Conservation (phyloP, 2,113 vertebrate genomes). For the Gymnobelideus leadbeateri region DNA sequence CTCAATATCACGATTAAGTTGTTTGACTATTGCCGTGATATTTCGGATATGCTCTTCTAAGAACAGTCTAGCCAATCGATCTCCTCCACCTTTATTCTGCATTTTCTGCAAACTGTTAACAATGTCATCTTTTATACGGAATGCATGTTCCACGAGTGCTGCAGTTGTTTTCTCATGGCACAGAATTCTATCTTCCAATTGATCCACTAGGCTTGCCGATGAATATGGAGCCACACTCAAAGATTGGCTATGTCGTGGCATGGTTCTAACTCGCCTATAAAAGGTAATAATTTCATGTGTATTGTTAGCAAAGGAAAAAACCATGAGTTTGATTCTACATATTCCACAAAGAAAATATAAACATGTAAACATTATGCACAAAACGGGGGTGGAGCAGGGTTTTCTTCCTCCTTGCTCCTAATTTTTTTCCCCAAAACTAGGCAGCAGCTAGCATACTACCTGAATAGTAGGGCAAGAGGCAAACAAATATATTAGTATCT, state of each 20-base stretch:
- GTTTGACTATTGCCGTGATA: slow-evolving; percentile 87
- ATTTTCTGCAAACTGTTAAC: slow-evolving; percentile 86
- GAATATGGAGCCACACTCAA: slow-evolving; percentile 84
- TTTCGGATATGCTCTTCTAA: slow-evolving; percentile 89
- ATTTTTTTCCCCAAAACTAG: neutral
- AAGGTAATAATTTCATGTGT: neutral
- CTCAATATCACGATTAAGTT: slow-evolving; percentile 88
- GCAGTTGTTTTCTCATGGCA: slow-evolving; percentile 87
- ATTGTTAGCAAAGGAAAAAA: neutral
- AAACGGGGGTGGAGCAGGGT: neutral
- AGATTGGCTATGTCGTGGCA: slow-evolving; percentile 86
- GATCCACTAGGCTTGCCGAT: slow-evolving; percentile 84
- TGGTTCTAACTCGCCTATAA: slow-evolving; percentile 83
- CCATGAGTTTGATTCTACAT: slow-evolving; percentile 16
- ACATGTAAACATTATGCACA: neutral
- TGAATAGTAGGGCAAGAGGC: neutral
- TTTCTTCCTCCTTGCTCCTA: neutral
- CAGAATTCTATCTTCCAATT: slow-evolving; percentile 86
- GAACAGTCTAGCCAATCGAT: slow-evolving; percentile 86
- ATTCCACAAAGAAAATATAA: slow-evolving; percentile 29
- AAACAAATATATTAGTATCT: neutral
- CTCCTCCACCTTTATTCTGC: slow-evolving; percentile 87
- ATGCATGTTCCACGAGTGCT: slow-evolving; percentile 86
- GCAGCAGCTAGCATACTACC: neutral
- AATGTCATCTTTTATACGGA: slow-evolving; percentile 88